Percentiles rank a stretch among this genome's conserved stretches.
Evolutionary conservation across 2,113 vertebrate species (phyloP).

Genomic region (Chunga burmeisteri): DNA sequence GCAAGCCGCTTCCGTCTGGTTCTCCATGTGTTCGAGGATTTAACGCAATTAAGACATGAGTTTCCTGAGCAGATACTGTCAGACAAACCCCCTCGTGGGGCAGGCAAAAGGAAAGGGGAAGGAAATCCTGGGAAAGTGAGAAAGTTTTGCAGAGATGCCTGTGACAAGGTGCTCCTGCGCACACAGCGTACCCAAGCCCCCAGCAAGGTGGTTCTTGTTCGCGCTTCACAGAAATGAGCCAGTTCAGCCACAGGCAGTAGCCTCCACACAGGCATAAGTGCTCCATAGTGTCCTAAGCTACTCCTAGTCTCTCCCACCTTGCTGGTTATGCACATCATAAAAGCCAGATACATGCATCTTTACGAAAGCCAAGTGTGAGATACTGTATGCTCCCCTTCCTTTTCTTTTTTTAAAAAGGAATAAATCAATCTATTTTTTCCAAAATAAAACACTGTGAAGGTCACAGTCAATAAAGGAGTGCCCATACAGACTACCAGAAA

Average conservation of each 20-base stretch:
- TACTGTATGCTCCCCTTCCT: neutral
- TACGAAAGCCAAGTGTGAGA: neutral
- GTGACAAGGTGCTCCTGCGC: neutral
- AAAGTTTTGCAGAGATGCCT: neutral
- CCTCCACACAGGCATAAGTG: neutral
- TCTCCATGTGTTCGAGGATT: neutral
- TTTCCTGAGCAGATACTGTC: slow-evolving; percentile 75
- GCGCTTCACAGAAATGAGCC: neutral
- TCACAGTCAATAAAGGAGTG: neutral
- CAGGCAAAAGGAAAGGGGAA: neutral
- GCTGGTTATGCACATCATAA: neutral
- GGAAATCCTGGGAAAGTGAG: slow-evolving; percentile 36
- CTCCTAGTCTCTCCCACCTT: slow-evolving; percentile 5
- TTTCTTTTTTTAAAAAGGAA: neutral
- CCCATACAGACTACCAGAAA: neutral
- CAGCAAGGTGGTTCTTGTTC: neutral
- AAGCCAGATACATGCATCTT: neutral
- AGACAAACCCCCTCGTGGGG: neutral
- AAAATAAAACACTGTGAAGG: neutral
- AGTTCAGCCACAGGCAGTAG: slow-evolving; percentile 9
- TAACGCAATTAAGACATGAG: neutral
- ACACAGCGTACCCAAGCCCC: neutral
- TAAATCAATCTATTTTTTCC: neutral
- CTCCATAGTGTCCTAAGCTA: neutral
- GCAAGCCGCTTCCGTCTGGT: fast-evolving